Evolutionary conservation across 2,888 invertebrate species (phyloP), one percentile per base, ranked within the genome.

Genomic region (Euplagia quadripunctaria): DNA sequence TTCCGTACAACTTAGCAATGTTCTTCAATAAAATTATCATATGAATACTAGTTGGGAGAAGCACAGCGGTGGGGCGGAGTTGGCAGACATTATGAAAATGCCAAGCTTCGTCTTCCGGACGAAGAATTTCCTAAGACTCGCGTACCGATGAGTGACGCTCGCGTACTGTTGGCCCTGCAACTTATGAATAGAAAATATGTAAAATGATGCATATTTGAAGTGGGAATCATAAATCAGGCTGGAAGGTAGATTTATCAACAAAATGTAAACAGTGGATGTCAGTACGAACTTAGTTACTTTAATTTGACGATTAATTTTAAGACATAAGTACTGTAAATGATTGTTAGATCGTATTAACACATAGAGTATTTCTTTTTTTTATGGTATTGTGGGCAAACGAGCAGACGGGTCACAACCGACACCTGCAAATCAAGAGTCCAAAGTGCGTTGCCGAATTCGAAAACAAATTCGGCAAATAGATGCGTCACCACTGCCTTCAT

Each of bases 41-140:
- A 94, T 94, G 95, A 95, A 95, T 94, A 89, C 92, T 82, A 78
- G 81, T 80, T 72, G 77, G 76, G 68, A 74, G 78, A 71, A 64
- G 64, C 61, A 66, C 61, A 52, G 77, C 80, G 81, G 81, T 76
- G 82, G 79, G 85, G 84, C 80, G 82, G 73, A 73, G 73, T 78
- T 71, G 71, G 82, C 73, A 77, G 88, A 88, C 92, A 94, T 94
- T 95, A 94, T 94, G 95, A 95, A 95, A 95, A 95, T 94, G 88
- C 89, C 90, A 90, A 92, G 91, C 90, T 94, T 77, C 88, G 84
- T 85, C 88, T 94, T 94, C 94, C 94, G 95, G 90, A 71, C 85
- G 88, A 93, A 94, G 93, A 94, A 95, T 92, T 94, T 89, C 87
- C 89, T 89, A 93, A 94, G 94, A 94, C 92, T 87, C 79, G 80